Percentiles rank a stretch among this genome's conserved stretches.
phyloP scores from a whole-genome alignment of 2,113 vertebrate genomes.

The Sceloporus tristichus region DNA sequence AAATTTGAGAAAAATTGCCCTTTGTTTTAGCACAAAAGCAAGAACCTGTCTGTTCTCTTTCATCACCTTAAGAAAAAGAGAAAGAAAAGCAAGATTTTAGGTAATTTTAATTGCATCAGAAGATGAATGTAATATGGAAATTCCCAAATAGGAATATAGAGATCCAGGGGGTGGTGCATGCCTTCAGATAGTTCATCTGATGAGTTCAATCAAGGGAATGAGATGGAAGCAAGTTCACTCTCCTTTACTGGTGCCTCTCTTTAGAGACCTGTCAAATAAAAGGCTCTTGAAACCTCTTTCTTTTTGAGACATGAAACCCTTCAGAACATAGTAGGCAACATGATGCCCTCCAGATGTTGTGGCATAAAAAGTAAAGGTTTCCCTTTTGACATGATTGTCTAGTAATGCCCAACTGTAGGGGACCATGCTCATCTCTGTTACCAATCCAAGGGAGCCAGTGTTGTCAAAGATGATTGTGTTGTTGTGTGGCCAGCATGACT shows the following conservation, averaged over 20 bases:
- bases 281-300: neutral
- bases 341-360: neutral
- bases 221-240: no score
- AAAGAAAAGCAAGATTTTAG: neutral
- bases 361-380: no score
- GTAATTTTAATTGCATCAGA: neutral
- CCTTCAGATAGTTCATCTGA: neutral
- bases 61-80: neutral
- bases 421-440: no score
- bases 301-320: neutral
- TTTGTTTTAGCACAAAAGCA: neutral
- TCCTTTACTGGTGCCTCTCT: neutral
- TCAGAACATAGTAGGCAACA: neutral
- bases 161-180: no score
- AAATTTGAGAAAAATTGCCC: conserved; percentile 21
- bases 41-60: neutral
- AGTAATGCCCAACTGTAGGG: no score
- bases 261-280: neutral
- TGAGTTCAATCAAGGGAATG: neutral
- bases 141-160: neutral
- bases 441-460: no score
- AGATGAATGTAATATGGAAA: neutral
- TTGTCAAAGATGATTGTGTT: no score
- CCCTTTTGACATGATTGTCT: no score
- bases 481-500: no score